Evolutionary conservation across 1,140 invertebrate species (phyloP).

Genomic region (Formica exsecta): DNA sequence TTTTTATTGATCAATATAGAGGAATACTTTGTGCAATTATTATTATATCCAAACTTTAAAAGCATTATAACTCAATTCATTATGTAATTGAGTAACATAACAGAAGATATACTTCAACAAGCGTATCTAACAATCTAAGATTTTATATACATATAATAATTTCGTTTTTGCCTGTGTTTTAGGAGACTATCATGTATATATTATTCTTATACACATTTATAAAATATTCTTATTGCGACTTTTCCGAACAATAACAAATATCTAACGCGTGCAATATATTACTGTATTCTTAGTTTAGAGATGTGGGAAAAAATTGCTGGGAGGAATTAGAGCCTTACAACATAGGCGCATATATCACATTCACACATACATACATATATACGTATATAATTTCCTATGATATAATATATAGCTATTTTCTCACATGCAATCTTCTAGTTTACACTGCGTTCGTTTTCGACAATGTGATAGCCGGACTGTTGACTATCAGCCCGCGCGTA

Average conservation of each 20-base stretch:
- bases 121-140: slow-evolving; percentile 14
- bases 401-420: slow-evolving; percentile 22
- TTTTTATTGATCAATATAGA: slow-evolving; percentile 11
- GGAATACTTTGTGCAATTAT: slow-evolving; percentile 23
- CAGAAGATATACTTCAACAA: slow-evolving; percentile 7
- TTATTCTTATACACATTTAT: slow-evolving; percentile 31
- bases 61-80: not conserved
- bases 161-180: not conserved
- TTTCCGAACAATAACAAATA: not conserved
- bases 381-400: not conserved
- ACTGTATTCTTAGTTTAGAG: not conserved
- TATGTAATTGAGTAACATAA: not conserved
- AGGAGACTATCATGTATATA: slow-evolving; percentile 26
- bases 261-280: not conserved
- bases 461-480: slow-evolving; percentile 70
- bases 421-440: not conserved
- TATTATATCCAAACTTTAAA: not conserved
- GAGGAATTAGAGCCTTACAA: not conserved
- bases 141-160: not conserved
- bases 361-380: not conserved
- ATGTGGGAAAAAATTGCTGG: not conserved
- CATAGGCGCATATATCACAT: slow-evolving; percentile 25
- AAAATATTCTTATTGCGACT: slow-evolving; percentile 2
- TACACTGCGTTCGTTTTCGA: slow-evolving; percentile 68
- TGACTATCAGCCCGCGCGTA: slow-evolving; percentile 74